Conservation (phyloP, 1,140 invertebrate species). For the Lepidostoma basale region DNA sequence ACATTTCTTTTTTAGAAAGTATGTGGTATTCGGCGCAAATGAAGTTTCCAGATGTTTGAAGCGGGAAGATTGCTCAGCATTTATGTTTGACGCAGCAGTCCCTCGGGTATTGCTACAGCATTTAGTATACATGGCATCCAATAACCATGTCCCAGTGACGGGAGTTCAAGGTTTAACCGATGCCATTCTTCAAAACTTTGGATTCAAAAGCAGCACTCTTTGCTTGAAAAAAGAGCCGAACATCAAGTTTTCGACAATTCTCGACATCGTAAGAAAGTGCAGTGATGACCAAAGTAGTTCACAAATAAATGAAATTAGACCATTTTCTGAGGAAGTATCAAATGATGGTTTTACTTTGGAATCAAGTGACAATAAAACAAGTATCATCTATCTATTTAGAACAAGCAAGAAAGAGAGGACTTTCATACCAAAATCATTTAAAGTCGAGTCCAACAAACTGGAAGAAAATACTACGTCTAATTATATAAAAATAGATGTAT, state of each 20-base stretch:
- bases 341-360: not conserved
- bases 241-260: conserved; percentile 2
- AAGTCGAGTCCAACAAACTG: not conserved
- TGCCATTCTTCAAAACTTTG: conserved; percentile 7
- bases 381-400: conserved; percentile 22
- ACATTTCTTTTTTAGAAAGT: conserved; percentile 38
- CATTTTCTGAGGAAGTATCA: conserved; percentile 7
- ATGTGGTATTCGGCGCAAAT: conserved; percentile 36
- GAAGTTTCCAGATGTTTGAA: conserved; percentile 32
- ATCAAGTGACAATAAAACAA: not conserved
- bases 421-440: conserved; percentile 8
- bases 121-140: conserved; percentile 20
- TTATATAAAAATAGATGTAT: conserved; percentile 14
- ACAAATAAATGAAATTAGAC: not conserved
- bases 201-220: conserved; percentile 36
- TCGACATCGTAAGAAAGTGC: not conserved
- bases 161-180: conserved; percentile 29
- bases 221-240: conserved; percentile 30
- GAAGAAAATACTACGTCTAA: not conserved
- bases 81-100: conserved; percentile 38
- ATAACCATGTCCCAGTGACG: conserved; percentile 29
- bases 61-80: conserved; percentile 21
- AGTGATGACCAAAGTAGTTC: not conserved
- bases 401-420: conserved; percentile 21
- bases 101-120: conserved; percentile 35